Conservation (phyloP, 1,140 invertebrate genomes). For the Drosophila repleta region DNA sequence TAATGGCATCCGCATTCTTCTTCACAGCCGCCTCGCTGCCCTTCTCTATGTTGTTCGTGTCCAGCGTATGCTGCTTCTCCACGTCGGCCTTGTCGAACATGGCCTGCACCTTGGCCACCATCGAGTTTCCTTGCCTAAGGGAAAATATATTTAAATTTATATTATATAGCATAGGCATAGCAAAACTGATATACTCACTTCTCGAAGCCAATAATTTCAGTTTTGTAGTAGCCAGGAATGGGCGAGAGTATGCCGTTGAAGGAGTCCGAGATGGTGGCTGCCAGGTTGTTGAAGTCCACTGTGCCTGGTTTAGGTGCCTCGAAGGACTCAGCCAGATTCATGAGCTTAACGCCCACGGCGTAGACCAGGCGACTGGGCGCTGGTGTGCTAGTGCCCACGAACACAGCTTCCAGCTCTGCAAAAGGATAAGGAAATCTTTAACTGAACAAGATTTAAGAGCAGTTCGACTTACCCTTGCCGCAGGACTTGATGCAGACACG, state of each 20-base stretch:
- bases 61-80: slow-evolving; percentile 85
- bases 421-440: neutral
- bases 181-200: slow-evolving; percentile 86
- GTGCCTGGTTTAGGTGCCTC: slow-evolving; percentile 88
- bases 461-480: slow-evolving; percentile 86
- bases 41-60: slow-evolving; percentile 83
- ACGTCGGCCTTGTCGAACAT: slow-evolving; percentile 87
- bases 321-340: slow-evolving; percentile 91
- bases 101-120: slow-evolving; percentile 88
- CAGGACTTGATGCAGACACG: slow-evolving; percentile 93
- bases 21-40: slow-evolving; percentile 73
- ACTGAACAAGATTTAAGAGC: too few relatives aligned
- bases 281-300: slow-evolving; percentile 90
- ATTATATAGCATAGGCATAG: too few relatives aligned
- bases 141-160: too few relatives aligned
- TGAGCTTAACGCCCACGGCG: slow-evolving; percentile 89
- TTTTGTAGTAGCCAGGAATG: slow-evolving; percentile 89
- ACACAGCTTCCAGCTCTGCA: slow-evolving; percentile 84
- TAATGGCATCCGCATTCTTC: slow-evolving; percentile 84
- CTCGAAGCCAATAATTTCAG: slow-evolving; percentile 89
- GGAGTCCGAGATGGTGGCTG: slow-evolving; percentile 87
- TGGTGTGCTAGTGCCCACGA: slow-evolving; percentile 86
- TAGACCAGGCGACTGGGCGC: slow-evolving; percentile 88
- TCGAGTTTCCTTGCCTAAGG: slow-evolving; percentile 86
- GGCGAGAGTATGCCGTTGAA: slow-evolving; percentile 87